Percentiles rank a stretch among this genome's conserved stretches.
These are phyloP conservation scores for Campylomormyrus numenius DNA, from an alignment of 2,113 vertebrate genomes.

Conservation along the genomic window DNA sequence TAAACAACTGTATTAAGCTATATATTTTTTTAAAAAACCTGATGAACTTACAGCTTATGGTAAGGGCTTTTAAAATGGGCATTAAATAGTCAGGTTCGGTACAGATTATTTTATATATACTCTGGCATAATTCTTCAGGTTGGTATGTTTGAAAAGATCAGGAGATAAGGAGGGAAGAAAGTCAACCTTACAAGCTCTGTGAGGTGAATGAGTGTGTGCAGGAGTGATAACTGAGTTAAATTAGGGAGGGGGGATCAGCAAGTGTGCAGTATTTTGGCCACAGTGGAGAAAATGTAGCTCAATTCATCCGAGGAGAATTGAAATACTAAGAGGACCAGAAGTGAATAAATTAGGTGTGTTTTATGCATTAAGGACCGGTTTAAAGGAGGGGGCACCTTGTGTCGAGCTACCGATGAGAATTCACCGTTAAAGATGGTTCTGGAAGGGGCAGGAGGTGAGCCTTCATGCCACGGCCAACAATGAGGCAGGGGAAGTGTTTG, in stretches of 20 bases:
- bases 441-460: neutral
- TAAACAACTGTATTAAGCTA: neutral
- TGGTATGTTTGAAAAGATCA: neutral
- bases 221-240: neutral
- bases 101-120: slow-evolving; percentile 17
- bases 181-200: neutral
- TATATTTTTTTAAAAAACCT: neutral
- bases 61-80: neutral
- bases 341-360: slow-evolving; percentile 56
- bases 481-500: neutral
- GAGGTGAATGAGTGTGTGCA: neutral
- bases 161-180: neutral
- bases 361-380: slow-evolving; percentile 14
- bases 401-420: neutral
- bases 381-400: neutral
- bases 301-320: slow-evolving; percentile 56
- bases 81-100: neutral
- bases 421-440: neutral
- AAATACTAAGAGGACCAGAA: slow-evolving; percentile 37
- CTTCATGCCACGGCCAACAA: neutral
- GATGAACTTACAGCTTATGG: neutral
- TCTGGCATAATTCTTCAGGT: neutral
- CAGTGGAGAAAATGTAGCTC: slow-evolving; percentile 57
- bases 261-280: slow-evolving; percentile 56
- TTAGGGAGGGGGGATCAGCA: slow-evolving; percentile 39